Conservation (phyloP, 1,140 invertebrate genomes). For the Drusus annulatus region DNA sequence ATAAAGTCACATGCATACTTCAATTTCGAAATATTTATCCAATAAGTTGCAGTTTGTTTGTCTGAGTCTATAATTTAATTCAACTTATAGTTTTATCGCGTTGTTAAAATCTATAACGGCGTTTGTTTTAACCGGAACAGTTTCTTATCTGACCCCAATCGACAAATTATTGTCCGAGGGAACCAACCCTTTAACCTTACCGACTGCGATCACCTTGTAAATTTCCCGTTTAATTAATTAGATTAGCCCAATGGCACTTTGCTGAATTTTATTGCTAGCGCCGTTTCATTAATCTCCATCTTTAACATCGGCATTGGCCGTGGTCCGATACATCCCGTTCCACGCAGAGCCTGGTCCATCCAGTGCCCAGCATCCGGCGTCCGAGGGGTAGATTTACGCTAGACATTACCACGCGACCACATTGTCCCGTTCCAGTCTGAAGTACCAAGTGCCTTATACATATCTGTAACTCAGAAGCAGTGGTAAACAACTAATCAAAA, state of each 20-base stretch:
- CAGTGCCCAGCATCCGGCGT: not conserved
- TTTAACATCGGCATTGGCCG: not conserved
- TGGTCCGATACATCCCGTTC: conserved; percentile 5
- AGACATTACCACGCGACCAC: conserved; percentile 32
- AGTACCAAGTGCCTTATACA: not conserved
- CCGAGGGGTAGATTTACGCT: conserved; percentile 20
- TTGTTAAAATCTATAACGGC: no score
- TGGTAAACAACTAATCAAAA: no score
- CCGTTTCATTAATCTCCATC: conserved; percentile 39
- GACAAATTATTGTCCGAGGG: not conserved
- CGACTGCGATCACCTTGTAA: conserved; percentile 25
- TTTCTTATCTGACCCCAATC: not conserved
- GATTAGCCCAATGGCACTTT: conserved; percentile 33
- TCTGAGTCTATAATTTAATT: no score
- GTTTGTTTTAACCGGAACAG: not conserved
- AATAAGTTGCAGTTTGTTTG: no score
- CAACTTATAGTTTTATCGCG: no score
- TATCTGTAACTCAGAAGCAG: not conserved
- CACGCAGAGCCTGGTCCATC: no score
- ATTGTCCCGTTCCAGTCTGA: conserved; percentile 6
- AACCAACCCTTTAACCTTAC: conserved; percentile 4
- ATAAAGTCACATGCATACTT: no score
- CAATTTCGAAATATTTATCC: no score
- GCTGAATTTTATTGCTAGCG: conserved; percentile 34
- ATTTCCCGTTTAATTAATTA: conserved; percentile 31